Evolutionary conservation across 2,888 invertebrate species (phyloP), one percentile per base, ranked within the genome.

Genomic region (Calliopum simillimum): DNA sequence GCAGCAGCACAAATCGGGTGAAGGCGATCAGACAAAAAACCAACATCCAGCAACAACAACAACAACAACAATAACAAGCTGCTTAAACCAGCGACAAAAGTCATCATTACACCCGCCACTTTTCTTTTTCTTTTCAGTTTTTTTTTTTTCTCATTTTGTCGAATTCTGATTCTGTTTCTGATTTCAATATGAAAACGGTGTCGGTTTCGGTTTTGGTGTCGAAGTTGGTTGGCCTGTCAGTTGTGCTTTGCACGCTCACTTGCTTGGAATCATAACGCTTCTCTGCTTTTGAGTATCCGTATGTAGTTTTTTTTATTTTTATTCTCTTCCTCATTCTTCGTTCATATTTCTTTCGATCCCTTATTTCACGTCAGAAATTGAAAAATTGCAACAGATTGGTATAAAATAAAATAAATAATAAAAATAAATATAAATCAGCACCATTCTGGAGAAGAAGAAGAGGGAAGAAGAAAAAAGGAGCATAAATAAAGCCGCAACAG

Each of bases 331-430:
- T 5, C 33, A 8, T 33, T 8, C 2, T 23, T 6, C 23, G 16
- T 23, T 5, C n/a, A n/a, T 64, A 19, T 65, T 33, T 51, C 19
- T 14, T 41, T 59, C n/a, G 13, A 46, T 46, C 23, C n/a, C 47
- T 62, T 16, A 33, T 33, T 3, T 58, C 25, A 16, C 14, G 21
- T 16, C 55, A 23, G 65, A 44, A 53, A 65, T 65, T 43, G 44
- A 53, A 44, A 65, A 65, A 44, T 33, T 43, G 43, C 65, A 65
- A 21, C 65, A 55, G 55, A 55, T 65, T 53, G 55, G 53, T 6
- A 33, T 33, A 8, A 33, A 55, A 65, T 65, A 65, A 65, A 41
- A 65, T 65, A 55, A 64, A 64, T 64, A 64, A 64, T 64, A 64
- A 51, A 64, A 65, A 55, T 55, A 55, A 65, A 65, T 61, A 61